Evolutionary conservation across 2,797 vertebrate species (phyloP), one percentile per base, ranked within the genome.

Genomic region (Lophura swinhoii): DNA sequence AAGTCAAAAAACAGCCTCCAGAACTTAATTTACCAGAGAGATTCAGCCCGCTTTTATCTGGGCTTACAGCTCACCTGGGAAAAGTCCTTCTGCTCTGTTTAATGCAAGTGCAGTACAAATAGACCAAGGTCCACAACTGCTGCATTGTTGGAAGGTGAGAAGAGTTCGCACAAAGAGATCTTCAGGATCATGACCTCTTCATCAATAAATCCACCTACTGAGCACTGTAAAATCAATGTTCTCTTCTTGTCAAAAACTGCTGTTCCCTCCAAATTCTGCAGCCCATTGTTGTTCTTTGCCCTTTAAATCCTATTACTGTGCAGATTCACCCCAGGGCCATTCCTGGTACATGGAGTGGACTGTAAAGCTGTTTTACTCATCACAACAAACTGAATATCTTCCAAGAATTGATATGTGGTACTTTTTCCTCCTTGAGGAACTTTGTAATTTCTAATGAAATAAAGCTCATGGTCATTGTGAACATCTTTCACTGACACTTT

Each of bases 231-330:
- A 92, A 64, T 85, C 62, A 56, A 4, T 62, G 35, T 77, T 66
- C 80, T 86, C 46, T 41, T 77, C 64, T 69, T 69, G 62, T 79
- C 73, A 71, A 79, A 85, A 49, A 4, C 43, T 37, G 5, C 71
- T 84, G 74, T 71, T 15, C 16, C 35, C 58, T 85, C 63, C 55
- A 12, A 44, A 17, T 87, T 91, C 59, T 80, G 43, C 0, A 3
- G 5, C 58, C 53, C 58, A 0, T 37, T 79, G 60, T 83, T 0
- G 0, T 83, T 71, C 75, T 24, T 80, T 1, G 1, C 73, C 37
- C 67, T 86, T 67, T 64, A 63, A 46, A 39, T 78, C 73, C 37
- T 79, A 20, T 59, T 75, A 11, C 49, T 0, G 1, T 63, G 60
- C 16, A 26, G 39, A 22, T 91, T 62, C 10, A 35, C 59, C 60